phyloP scores from a whole-genome alignment of 2,797 vertebrate genomes.

The Sparus aurata region DNA sequence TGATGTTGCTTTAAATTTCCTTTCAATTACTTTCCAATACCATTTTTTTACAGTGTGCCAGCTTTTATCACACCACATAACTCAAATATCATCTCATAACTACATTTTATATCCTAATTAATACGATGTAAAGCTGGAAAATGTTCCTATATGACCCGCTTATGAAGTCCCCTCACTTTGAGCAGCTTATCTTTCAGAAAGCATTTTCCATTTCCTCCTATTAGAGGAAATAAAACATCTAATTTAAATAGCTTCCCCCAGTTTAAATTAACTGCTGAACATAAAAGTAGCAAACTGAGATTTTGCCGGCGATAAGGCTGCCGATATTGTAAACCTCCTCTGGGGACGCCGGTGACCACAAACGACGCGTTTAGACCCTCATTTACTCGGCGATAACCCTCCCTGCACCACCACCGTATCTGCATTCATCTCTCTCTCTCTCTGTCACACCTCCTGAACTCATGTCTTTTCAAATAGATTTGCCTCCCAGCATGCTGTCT shows the following conservation, averaged over 20 bases:
- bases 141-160: background rate
- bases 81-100: too few relatives aligned
- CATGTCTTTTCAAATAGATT: background rate
- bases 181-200: background rate
- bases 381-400: background rate
- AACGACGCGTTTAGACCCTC: background rate
- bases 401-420: background rate
- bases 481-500: background rate
- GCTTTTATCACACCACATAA: too few relatives aligned
- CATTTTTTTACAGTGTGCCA: too few relatives aligned
- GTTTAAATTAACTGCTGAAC: constrained; percentile 11
- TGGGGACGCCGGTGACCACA: constrained; percentile 6
- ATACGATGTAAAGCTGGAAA: background rate
- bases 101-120: too few relatives aligned
- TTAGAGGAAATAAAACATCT: background rate
- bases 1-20: too few relatives aligned
- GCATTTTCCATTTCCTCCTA: constrained; percentile 1
- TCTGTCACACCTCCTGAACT: background rate
- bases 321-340: constrained; percentile 21
- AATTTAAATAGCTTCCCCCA: constrained; percentile 7
- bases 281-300: constrained; percentile 10
- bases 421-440: background rate
- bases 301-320: constrained; percentile 5
- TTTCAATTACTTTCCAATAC: background rate
- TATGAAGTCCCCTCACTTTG: background rate